Evolutionary conservation across 2,797 vertebrate species (phyloP).

Genomic region (Percopsis omiscomaycus): DNA sequence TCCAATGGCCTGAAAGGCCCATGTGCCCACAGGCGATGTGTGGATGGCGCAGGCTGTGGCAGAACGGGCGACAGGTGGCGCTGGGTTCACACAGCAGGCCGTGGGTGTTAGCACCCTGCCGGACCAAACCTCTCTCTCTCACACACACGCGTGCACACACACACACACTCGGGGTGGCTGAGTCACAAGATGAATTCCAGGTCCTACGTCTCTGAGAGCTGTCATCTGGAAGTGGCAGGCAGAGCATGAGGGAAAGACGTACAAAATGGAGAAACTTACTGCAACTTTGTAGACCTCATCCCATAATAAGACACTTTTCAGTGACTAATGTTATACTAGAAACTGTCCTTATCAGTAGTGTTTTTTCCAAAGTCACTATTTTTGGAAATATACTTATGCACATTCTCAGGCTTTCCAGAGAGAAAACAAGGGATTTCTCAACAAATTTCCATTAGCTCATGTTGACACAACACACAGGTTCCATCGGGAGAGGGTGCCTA

Average conservation of each 20-base stretch:
- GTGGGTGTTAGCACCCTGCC: constrained; percentile 73
- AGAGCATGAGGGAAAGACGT: constrained; percentile 20
- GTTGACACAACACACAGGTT: constrained; percentile 43
- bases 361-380: background rate
- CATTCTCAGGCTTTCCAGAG: background rate
- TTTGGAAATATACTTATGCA: background rate
- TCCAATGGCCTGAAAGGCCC: constrained; percentile 32
- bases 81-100: constrained; percentile 72
- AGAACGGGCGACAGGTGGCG: constrained; percentile 78
- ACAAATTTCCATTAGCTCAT: constrained; percentile 29
- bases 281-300: background rate
- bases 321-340: background rate
- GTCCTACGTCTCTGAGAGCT: constrained; percentile 33
- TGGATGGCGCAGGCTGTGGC: constrained; percentile 58
- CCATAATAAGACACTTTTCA: background rate
- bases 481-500: constrained; percentile 51
- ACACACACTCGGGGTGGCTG: constrained; percentile 28
- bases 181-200: constrained; percentile 51
- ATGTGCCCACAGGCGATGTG: constrained; percentile 60
- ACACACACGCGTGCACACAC: constrained; percentile 30
- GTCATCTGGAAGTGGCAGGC: constrained; percentile 46
- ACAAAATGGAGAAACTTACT: background rate
- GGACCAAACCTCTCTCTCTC: constrained; percentile 46
- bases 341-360: background rate
- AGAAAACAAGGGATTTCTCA: too few relatives aligned